Evolutionary conservation across 2,888 invertebrate species (phyloP).

Genomic region (Drosophila rellima): DNA sequence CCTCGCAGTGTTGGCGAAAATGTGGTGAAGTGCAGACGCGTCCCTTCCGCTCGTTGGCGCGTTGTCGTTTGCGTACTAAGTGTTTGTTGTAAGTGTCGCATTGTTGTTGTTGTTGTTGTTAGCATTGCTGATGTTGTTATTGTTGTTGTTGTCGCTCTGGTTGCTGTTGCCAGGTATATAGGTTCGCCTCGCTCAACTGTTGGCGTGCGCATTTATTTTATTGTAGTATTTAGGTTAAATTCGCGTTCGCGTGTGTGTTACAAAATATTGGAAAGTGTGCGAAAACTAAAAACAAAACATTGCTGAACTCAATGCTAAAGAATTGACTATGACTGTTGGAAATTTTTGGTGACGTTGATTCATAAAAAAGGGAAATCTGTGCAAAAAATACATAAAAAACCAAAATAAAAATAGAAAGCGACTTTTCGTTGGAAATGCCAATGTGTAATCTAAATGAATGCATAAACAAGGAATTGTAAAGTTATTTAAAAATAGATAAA

Average conservation of each 20-base stretch:
- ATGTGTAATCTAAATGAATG: conserved; percentile 32
- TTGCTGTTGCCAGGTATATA: conserved; percentile 55
- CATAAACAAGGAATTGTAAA: conserved; percentile 21
- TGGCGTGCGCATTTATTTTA: conserved; percentile 58
- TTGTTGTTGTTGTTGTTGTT: conserved; percentile 18
- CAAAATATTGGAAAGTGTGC: conserved; percentile 81
- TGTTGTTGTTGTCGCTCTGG: conserved; percentile 28
- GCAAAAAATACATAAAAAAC: conserved; percentile 65
- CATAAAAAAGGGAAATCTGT: conserved; percentile 62
- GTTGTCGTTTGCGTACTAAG: conserved; percentile 50
- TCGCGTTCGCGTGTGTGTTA: conserved; percentile 79
- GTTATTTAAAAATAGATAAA: conserved; percentile 49
- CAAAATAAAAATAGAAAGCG: conserved; percentile 20
- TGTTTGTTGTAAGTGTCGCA: conserved; percentile 55
- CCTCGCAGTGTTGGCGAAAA: conserved; percentile 76
- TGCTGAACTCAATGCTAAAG: conserved; percentile 18
- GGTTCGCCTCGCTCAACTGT: conserved; percentile 43
- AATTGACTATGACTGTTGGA: conserved; percentile 24
- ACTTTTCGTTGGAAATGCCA: conserved; percentile 37
- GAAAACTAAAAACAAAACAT: conserved; percentile 51
- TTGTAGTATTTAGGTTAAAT: conserved; percentile 77
- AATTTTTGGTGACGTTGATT: conserved; percentile 54
- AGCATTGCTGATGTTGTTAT: conserved; percentile 19
- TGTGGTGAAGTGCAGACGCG: conserved; percentile 75
- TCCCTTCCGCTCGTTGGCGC: conserved; percentile 60